Evolutionary conservation across 1,140 invertebrate species (phyloP), one percentile per base, ranked within the genome.

Genomic region (Globodera ellingtonae): DNA sequence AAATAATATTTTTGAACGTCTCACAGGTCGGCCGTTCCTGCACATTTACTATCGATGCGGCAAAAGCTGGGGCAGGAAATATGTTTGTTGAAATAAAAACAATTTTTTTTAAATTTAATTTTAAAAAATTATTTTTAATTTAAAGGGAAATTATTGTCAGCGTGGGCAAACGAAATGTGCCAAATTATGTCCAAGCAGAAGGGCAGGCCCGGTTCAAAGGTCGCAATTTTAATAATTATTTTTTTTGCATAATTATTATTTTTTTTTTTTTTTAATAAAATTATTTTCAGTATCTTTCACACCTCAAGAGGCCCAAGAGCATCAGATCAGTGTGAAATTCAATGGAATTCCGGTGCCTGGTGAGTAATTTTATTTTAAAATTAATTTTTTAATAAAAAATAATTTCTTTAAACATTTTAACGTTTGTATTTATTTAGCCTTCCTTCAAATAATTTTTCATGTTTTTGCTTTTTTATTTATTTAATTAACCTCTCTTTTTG

Each of bases 111-210:
- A 62, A 62, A 62, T 18, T 18, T 10, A 15, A 62, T 18, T 18
- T 18, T 35, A 35, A n/a, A 3, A 62, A 15, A 62, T 62, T 15
- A 13, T 62, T 18, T 62, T 62, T 59, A 52, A 52, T 52, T 10
- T 10, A 62, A 62, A 62, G 56, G 81, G 96, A 98, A 91, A 98
- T 99, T 67, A 97, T 98, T 78, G 96, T 99, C 0, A 95, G 95
- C 0, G 95, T 97, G n/a, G 95, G 94, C 87, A 95, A 95, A 5
- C 93, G 95, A 87, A 98, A 98, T 91, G 96, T 99, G 7, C 97
- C 97, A 7, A 98, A 98, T 91, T 98, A 97, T 90, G 96, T 98
- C 1, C 95, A 98, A 88, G 95, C 95, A 66, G 96, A 98, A 92
- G 95, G 95, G 46, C 97, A 98, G 90, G 96, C 96, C 0, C 93